phyloP scores from a whole-genome alignment of 2,113 vertebrate genomes.

The Melanerpes formicivorus region DNA sequence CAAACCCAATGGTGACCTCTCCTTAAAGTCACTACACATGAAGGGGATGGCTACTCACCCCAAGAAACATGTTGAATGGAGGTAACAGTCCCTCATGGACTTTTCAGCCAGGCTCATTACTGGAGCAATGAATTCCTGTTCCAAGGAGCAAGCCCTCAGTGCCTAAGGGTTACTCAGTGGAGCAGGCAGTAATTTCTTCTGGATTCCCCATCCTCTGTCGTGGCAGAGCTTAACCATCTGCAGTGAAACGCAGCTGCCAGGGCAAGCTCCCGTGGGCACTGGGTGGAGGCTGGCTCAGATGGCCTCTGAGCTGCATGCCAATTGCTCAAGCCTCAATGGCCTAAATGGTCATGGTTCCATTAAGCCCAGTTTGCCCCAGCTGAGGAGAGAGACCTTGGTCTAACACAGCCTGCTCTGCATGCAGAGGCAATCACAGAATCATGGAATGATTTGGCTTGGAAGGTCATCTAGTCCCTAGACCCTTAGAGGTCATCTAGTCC shows the following conservation, averaged over 20 bases:
- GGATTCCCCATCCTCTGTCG: neutral
- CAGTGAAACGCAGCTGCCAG: neutral
- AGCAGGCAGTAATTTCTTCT: conserved; percentile 43
- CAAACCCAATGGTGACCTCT: neutral
- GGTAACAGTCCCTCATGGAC: conserved; percentile 9
- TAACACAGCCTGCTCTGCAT: neutral
- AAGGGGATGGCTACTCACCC: conserved; percentile 3
- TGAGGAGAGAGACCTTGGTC: neutral
- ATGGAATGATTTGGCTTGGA: too few relatives aligned
- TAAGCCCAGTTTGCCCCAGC: neutral
- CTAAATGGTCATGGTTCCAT: neutral
- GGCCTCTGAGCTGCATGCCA: neutral
- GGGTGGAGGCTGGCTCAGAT: neutral
- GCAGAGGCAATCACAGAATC: neutral
- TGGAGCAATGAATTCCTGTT: conserved; percentile 7
- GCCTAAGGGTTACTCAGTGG: conserved; percentile 30
- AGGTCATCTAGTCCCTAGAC: too few relatives aligned
- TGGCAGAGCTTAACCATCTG: neutral
- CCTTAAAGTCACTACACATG: neutral
- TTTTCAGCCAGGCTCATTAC: neutral
- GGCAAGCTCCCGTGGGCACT: accelerated
- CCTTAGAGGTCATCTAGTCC: too few relatives aligned
- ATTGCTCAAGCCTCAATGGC: neutral
- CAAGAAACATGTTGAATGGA: neutral
- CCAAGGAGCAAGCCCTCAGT: neutral